A percentile compares a stretch with the other conserved stretches of the same genome.
Conservation (phyloP, 2,888 invertebrate species). For the Drosophila multiciliata region DNA sequence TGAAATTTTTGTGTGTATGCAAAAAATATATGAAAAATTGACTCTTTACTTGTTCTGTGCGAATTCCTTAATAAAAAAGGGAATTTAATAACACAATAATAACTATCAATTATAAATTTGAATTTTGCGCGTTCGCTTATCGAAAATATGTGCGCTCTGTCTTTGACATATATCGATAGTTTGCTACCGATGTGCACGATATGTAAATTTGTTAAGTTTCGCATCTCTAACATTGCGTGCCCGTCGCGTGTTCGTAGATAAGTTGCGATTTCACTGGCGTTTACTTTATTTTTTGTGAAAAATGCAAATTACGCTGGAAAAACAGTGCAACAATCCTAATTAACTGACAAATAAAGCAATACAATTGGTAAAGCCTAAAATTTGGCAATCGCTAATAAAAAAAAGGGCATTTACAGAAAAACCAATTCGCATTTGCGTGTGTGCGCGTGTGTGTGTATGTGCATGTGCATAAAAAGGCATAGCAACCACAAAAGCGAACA, state of each 20-base stretch:
- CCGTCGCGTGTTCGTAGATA: conserved; percentile 64
- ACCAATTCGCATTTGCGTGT: conserved; percentile 27
- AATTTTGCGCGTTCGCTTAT: background rate
- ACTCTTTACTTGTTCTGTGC: conserved; percentile 6
- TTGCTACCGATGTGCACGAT: conserved; percentile 7
- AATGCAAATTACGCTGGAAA: conserved; percentile 29
- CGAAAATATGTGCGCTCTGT: background rate
- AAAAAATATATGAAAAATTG: conserved; percentile 38
- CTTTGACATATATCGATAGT: conserved; percentile 21
- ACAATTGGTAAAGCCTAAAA: background rate
- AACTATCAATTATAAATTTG: background rate
- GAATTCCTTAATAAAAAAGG: background rate
- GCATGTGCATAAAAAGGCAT: conserved; percentile 65
- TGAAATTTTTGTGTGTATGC: conserved; percentile 72
- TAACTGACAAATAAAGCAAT: conserved; percentile 17
- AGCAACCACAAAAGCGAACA: conserved; percentile 61
- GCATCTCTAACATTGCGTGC: conserved; percentile 48
- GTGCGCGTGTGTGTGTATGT: conserved; percentile 21
- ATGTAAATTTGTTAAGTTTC: conserved; percentile 6
- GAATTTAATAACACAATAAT: background rate
- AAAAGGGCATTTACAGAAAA: conserved; percentile 22
- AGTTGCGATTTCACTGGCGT: conserved; percentile 58
- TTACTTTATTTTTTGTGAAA: conserved; percentile 43
- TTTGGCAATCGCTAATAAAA: conserved; percentile 41
- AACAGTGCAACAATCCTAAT: conserved; percentile 19